Evolutionary conservation across 2,888 invertebrate genomes (phyloP).

Genomic region (Cheiracanthium punctorium): DNA sequence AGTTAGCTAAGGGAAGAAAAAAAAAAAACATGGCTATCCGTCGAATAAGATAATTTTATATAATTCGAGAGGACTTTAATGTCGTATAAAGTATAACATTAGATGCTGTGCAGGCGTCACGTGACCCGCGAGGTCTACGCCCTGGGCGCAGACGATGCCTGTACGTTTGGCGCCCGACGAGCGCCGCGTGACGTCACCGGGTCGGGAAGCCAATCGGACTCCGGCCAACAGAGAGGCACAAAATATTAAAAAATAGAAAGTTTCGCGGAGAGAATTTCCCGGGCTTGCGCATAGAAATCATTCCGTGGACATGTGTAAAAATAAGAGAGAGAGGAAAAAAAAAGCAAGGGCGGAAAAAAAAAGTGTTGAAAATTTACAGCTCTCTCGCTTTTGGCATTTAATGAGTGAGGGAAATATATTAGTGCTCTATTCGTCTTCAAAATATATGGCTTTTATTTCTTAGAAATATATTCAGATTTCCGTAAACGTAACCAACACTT

Average conservation of each 20-base stretch:
- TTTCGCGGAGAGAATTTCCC: neutral
- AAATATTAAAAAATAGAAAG: constrained; percentile 7
- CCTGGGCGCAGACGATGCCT: constrained; percentile 54
- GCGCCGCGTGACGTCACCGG: constrained; percentile 54
- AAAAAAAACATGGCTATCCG: neutral
- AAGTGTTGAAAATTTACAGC: neutral
- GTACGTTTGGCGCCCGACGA: constrained; percentile 65
- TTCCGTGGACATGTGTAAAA: neutral
- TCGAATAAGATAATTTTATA: constrained; percentile 10
- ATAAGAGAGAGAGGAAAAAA: neutral
- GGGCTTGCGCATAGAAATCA: constrained; percentile 1
- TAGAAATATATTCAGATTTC: neutral
- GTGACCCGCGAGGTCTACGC: constrained; percentile 49
- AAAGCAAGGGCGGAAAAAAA: neutral
- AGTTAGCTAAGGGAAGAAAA: no score
- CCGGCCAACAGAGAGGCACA: constrained; percentile 6
- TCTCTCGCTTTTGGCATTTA: neutral
- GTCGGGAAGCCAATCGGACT: constrained; percentile 41
- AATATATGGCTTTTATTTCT: neutral
- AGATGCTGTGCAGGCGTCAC: constrained; percentile 39
- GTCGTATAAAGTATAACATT: constrained; percentile 40
- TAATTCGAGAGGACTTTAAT: constrained; percentile 15
- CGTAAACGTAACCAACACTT: no score
- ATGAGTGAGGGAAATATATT: constrained; percentile 1
- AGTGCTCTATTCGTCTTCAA: neutral